Base-by-base conservation (phyloP, 2,797 vertebrate genomes). In the Cheirogaleus major region DNA sequence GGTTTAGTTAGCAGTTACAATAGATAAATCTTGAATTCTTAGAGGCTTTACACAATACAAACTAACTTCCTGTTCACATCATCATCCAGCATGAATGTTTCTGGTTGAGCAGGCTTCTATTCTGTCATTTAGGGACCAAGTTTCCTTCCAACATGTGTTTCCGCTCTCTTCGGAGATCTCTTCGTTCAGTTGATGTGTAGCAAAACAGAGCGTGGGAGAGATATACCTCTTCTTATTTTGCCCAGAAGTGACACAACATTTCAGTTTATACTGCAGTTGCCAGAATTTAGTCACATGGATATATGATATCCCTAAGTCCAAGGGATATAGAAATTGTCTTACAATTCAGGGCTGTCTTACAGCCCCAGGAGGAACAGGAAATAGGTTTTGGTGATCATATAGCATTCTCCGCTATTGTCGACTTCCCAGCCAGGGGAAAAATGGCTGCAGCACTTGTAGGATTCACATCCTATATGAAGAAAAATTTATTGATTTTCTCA, bases 21-120 rank as follows among this genome's bases (percentile, higher is more conserved):
- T n/a, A 41, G 25, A 75, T 38, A 89, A 79, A 61, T 63, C n/a
- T 50, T 81, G 35, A 93, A 48, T 93, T 80, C n/a, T 89, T 82
- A 32, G 57, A 82, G 52, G 20, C 2, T 89, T 92, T 94, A 14
- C 18, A 83, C 18, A 83, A 52, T 23, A 27, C 73, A 82, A 43
- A 73, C 52, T 59, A 43, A 75, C 7, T 79, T 63, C 18, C 23
- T 78, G 11, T 12, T 87, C 25, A 80, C 0, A 11, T n/a, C 23
- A 52, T 43, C 23, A 48, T 73, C 67, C 38, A 61, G 52, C 61
- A 50, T 65, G 35, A 55, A 70, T 87, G 32, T 57, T 73, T 79
- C 41, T 35, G 20, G 12, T 45, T 27, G 15, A 72, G 41, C 4
- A n/a, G 27, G 0, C 30, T 41, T 92, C 55, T 22, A 0, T 23